These are phyloP conservation scores for Sclerodermus sp. DNA, from an alignment of 2,888 invertebrate genomes.

Conservation along the genomic window DNA sequence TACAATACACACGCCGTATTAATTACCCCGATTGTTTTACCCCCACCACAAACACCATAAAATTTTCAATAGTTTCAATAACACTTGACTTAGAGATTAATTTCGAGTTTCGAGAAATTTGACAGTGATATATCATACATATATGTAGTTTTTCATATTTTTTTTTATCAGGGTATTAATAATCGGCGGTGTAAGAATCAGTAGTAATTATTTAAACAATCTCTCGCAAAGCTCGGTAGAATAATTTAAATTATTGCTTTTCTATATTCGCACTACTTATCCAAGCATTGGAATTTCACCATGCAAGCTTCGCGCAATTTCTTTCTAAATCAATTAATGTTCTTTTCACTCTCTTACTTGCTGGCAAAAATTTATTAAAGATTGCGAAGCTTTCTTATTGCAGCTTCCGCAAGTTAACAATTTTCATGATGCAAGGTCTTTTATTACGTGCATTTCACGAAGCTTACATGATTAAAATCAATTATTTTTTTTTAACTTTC, in stretches of 20 bases:
- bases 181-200: too few relatives aligned
- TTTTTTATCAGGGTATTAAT: too few relatives aligned
- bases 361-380: neutral
- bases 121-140: too few relatives aligned
- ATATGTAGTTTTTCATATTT: too few relatives aligned
- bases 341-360: neutral
- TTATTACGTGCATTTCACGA: neutral
- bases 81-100: too few relatives aligned
- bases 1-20: slow-evolving; percentile 49
- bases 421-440: neutral
- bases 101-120: too few relatives aligned
- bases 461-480: neutral
- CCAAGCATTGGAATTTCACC: slow-evolving; percentile 5
- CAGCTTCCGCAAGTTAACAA: neutral
- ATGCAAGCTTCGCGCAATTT: slow-evolving; percentile 2
- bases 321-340: slow-evolving; percentile 1
- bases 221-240: slow-evolving; percentile 27
- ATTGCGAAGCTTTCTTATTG: neutral
- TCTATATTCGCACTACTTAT: slow-evolving; percentile 6
- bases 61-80: neutral
- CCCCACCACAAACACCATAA: slow-evolving; percentile 46
- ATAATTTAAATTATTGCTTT: too few relatives aligned
- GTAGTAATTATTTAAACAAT: neutral
- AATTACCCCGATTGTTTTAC: slow-evolving; percentile 49
- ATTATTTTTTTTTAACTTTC: too few relatives aligned